These are phyloP conservation scores for Argynnis bischoffii DNA, from an alignment of 2,888 invertebrate genomes.

Conservation along the genomic window DNA sequence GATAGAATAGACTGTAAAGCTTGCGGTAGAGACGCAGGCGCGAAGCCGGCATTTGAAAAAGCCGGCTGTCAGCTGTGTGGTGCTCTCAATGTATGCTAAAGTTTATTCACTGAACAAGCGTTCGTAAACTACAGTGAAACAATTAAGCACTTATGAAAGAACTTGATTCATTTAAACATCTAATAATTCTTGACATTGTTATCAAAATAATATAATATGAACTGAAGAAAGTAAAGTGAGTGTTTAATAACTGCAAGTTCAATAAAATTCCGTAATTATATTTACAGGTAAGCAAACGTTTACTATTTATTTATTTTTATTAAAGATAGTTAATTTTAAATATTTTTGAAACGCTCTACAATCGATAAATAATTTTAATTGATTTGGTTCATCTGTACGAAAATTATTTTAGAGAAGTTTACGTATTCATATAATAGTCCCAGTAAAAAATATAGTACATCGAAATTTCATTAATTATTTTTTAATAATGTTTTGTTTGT, in stretches of 20 bases:
- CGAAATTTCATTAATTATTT: no score
- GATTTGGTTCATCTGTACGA: no score
- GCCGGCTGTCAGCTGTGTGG: constrained; percentile 51
- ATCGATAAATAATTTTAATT: no score
- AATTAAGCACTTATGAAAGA: constrained; percentile 1
- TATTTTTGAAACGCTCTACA: no score
- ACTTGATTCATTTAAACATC: not conserved
- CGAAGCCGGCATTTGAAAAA: constrained; percentile 54
- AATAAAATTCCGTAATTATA: constrained; percentile 5
- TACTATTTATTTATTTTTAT: not conserved
- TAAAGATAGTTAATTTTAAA: no score
- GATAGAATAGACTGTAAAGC: constrained; percentile 28
- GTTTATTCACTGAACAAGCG: constrained; percentile 44
- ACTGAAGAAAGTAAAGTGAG: constrained; percentile 24
- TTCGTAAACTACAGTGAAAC: constrained; percentile 26
- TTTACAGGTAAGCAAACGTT: constrained; percentile 23
- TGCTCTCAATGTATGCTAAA: constrained; percentile 44
- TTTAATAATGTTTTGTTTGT: no score
- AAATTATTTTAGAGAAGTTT: no score
- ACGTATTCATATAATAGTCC: no score
- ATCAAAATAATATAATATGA: constrained; percentile 16
- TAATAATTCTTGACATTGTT: not conserved
- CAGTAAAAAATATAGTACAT: no score
- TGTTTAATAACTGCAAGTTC: constrained; percentile 15
- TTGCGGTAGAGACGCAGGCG: constrained; percentile 50